Conservation (phyloP, 35 echinoderm and acorn worm genomes). For the Ptychodera flava region DNA sequence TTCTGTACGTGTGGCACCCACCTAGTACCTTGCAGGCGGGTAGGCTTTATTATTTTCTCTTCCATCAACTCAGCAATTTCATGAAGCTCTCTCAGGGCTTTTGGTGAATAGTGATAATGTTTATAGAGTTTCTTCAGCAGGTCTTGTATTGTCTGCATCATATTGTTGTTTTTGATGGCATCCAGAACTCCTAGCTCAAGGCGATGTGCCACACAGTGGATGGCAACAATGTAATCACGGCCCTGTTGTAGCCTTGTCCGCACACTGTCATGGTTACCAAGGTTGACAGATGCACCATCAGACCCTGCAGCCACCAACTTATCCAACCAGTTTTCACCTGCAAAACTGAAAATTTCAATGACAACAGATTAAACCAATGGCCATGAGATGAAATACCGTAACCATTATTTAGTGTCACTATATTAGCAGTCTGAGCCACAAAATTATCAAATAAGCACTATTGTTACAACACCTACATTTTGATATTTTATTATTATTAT, state of each 20-base stretch:
- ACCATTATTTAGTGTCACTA: not conserved
- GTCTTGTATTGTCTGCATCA: not conserved
- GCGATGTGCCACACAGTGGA: constrained; percentile 36
- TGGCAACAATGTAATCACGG: constrained; percentile 11
- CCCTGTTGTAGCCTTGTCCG: not conserved
- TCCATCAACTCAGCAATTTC: no score
- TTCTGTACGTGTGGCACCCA: not conserved
- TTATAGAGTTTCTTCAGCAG: constrained; percentile 8
- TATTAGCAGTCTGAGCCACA: not conserved
- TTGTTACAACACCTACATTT: no score
- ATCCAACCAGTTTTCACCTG: constrained; percentile 17
- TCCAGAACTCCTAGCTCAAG: constrained; percentile 29
- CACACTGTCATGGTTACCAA: constrained; percentile 11
- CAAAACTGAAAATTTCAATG: constrained; percentile 12
- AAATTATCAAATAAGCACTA: no score
- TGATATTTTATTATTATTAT: no score
- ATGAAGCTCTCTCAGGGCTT: constrained; percentile 19
- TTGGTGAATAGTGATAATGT: constrained; percentile 7
- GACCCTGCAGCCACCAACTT: constrained; percentile 15
- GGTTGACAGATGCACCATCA: constrained; percentile 30
- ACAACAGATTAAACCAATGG: not conserved
- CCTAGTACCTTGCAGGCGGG: not conserved
- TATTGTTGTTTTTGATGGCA: not conserved
- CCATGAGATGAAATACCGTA: not conserved
- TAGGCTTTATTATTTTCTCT: not conserved